Base-by-base conservation (phyloP, 2,797 vertebrate species). In the Cercopithecus diana region DNA sequence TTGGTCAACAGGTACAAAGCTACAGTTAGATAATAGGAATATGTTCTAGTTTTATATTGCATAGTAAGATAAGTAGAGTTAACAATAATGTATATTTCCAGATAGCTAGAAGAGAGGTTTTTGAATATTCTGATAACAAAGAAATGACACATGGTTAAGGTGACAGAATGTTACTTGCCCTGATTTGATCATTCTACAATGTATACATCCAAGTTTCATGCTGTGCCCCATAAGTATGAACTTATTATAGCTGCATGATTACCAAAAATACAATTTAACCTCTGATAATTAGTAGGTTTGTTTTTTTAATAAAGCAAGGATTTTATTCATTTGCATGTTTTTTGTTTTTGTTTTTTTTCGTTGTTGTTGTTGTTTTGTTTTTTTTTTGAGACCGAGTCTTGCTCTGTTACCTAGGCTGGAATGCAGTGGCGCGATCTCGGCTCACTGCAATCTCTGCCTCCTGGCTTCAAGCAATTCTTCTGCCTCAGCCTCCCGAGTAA, bases 341-440 rank as follows among this genome's bases (percentile, higher is more conserved):
- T 67, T n/a, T 45, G 45, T 45, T 45, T 45, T 45, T 45, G 45
- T 17, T 19, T 33, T 17, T 33, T 33, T 7, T 33, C 0, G 3
- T 33, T 33, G 17, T 19, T 17, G 17, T 19, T 17, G 15, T 64
- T 33, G 61, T 67, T n/a, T 64, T n/a, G 3, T 30, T n/a, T 61
- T 61, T 61, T 19, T 52, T 61, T 64, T 19, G 64, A 67, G 64
- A 67, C 17, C 2, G 1, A n/a, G 64, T 67, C 7, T 67, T 19
- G 33, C 64, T 67, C 64, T 67, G 64, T 4, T 8, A 19, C 1
- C 30, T 4, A 67, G 33, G 7, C 33, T 67, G 33, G 61, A 67
- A 17, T 67, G 15, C 61, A n/a, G 0, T 67, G 30, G 33, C 0
- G 0, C 15, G 4, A 67, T 67, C 61, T 67, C 4, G 1, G 61